phyloP scores from a whole-genome alignment of 2,797 vertebrate genomes.

The Hyperoplus immaculatus region DNA sequence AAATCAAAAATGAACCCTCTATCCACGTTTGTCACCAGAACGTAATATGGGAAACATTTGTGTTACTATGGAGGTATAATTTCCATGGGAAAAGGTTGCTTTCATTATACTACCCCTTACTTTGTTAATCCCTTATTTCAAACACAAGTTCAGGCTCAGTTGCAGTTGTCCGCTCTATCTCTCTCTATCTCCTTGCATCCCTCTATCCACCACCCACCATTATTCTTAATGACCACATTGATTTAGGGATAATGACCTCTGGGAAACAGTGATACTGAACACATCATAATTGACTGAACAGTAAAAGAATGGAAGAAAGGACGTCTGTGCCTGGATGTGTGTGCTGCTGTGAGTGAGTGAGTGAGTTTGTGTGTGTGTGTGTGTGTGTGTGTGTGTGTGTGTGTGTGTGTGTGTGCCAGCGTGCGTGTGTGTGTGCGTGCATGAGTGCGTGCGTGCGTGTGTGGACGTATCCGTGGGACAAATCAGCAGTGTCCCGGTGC shows the following conservation, averaged over 20 bases:
- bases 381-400: not conserved
- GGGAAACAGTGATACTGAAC: slow-evolving; percentile 23
- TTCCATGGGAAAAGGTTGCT: not conserved
- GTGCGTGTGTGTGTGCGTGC: not conserved
- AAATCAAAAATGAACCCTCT: too few relatives aligned
- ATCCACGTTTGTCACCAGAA: not conserved
- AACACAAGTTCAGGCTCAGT: too few relatives aligned
- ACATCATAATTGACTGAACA: slow-evolving; percentile 28
- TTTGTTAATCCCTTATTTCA: not conserved
- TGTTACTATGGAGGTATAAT: not conserved
- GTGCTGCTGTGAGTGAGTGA: not conserved
- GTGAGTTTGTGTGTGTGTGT: not conserved
- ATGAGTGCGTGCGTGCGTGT: slow-evolving; percentile 26
- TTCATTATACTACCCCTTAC: not conserved
- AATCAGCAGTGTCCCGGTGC: slow-evolving; percentile 53
- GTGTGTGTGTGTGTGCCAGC: slow-evolving; percentile 22
- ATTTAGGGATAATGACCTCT: slow-evolving; percentile 47
- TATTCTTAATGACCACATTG: slow-evolving; percentile 46
- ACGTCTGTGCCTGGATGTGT: not conserved
- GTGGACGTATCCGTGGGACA: slow-evolving; percentile 43
- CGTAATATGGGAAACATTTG: not conserved
- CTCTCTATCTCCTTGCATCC: not conserved
- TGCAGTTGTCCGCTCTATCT: too few relatives aligned
- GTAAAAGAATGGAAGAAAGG: not conserved
- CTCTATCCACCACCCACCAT: slow-evolving; percentile 20